A percentile compares a stretch with the other conserved stretches of the same genome.
Conservation (phyloP, 1,140 invertebrate genomes). For the Proales similis region DNA sequence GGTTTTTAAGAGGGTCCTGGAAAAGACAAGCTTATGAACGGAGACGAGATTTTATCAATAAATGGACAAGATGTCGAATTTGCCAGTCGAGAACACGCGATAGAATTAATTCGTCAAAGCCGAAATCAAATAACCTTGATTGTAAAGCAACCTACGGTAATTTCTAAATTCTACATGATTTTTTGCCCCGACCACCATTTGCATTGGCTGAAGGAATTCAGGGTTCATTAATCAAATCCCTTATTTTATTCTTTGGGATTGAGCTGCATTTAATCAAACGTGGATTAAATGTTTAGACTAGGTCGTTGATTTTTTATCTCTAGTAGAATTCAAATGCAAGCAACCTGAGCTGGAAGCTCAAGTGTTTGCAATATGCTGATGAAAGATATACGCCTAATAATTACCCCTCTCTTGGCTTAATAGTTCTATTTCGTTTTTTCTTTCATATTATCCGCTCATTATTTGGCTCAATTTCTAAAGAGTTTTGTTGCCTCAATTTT, state of each 20-base stretch:
- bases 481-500: conserved; percentile 41
- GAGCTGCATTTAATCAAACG: conserved; percentile 71
- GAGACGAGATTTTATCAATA: conserved; percentile 78
- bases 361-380: too few species aligned
- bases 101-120: conserved; percentile 64
- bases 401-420: too few species aligned
- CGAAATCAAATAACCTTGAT: conserved; percentile 35
- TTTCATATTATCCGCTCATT: too few species aligned
- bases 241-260: conserved; percentile 66
- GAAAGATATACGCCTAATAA: too few species aligned
- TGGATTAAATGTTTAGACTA: conserved; percentile 59
- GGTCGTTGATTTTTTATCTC: too few species aligned
- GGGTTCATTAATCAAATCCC: conserved; percentile 23
- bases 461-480: background rate
- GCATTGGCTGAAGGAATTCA: background rate
- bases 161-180: background rate
- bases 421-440: too few species aligned
- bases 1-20: conserved; percentile 70
- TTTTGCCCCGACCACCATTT: background rate
- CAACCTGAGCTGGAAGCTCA: too few species aligned
- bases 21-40: conserved; percentile 74
- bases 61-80: conserved; percentile 79
- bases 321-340: too few species aligned
- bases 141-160: conserved; percentile 32
- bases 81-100: conserved; percentile 76